phyloP scores from a whole-genome alignment of 2,888 invertebrate genomes.

The Gnatocerus cornutus region DNA sequence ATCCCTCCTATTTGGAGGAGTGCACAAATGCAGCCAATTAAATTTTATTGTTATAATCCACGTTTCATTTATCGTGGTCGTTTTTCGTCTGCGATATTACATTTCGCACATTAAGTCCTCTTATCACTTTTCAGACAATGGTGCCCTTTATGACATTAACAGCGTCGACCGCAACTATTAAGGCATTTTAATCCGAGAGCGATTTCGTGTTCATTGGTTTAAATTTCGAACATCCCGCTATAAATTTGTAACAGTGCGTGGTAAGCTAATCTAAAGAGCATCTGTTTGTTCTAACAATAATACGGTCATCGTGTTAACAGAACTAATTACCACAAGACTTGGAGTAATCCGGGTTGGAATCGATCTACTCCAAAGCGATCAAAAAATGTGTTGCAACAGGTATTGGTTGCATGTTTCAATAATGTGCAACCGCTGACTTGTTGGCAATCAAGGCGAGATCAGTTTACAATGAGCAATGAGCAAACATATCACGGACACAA shows the following conservation, averaged over 20 bases:
- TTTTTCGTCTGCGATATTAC: slow-evolving; percentile 15
- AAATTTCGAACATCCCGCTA: slow-evolving; percentile 12
- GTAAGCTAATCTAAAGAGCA: slow-evolving; percentile 31
- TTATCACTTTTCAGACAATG: slow-evolving; percentile 13
- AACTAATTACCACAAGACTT: slow-evolving; percentile 33
- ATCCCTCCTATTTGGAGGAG: background rate
- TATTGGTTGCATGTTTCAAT: no score
- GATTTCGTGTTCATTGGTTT: slow-evolving; percentile 10
- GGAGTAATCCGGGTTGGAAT: slow-evolving; percentile 1
- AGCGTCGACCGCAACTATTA: background rate
- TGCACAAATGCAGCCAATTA: slow-evolving; percentile 26
- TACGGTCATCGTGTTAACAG: slow-evolving; percentile 45
- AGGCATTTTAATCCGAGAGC: slow-evolving; percentile 10
- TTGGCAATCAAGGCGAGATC: no score
- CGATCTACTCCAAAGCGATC: no score
- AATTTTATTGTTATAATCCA: slow-evolving; percentile 16
- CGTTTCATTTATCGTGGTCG: slow-evolving; percentile 14
- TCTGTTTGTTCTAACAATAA: slow-evolving; percentile 37
- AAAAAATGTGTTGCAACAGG: no score
- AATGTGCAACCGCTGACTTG: no score
- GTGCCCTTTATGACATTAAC: background rate
- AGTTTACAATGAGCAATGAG: no score
- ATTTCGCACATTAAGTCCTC: slow-evolving; percentile 7
- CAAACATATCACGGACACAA: no score
- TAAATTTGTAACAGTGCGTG: slow-evolving; percentile 16